Percentiles rank a stretch among this genome's conserved stretches.
phyloP scores from a whole-genome alignment of 2,888 invertebrate species.

The Caenorhabditis imperialis region DNA sequence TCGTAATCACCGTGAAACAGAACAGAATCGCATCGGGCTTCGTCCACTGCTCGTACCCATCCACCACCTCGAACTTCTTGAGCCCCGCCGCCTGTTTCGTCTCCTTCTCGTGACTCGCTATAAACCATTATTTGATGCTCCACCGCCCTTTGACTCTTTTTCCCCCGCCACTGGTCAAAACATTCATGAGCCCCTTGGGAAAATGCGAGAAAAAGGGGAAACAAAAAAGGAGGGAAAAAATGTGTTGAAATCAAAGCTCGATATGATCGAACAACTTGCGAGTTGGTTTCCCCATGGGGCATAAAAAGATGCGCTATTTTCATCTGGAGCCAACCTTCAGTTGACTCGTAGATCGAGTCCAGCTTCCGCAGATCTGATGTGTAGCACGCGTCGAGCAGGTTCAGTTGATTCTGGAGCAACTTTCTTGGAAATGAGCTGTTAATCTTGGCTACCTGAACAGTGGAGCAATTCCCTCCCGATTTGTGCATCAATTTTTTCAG shows the following conservation, averaged over 20 bases:
- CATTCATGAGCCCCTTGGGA: constrained; percentile 26
- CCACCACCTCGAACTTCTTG: constrained; percentile 46
- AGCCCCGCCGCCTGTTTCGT: constrained; percentile 33
- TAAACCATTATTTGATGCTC: constrained; percentile 15
- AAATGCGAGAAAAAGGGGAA: constrained; percentile 14
- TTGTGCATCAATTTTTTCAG: constrained; percentile 53
- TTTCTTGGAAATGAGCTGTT: too few species aligned
- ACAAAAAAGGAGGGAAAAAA: constrained; percentile 20
- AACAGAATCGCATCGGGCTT: constrained; percentile 73
- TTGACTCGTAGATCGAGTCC: constrained; percentile 27
- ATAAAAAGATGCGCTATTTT: background rate
- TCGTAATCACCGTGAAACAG: constrained; percentile 76
- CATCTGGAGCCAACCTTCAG: constrained; percentile 8
- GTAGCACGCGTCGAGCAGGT: constrained; percentile 48
- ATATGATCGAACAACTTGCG: constrained; percentile 44
- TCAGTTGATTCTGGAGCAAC: constrained; percentile 36
- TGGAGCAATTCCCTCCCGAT: constrained; percentile 53
- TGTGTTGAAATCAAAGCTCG: constrained; percentile 51
- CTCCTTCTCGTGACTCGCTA: constrained; percentile 21
- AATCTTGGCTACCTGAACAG: constrained; percentile 29
- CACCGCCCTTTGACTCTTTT: constrained; percentile 1
- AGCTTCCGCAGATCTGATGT: constrained; percentile 29
- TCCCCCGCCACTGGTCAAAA: constrained; percentile 4
- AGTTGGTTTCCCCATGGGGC: constrained; percentile 20
- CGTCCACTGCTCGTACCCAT: constrained; percentile 68